These are phyloP conservation scores for Trematomus bernacchii DNA, from an alignment of 2,797 vertebrate species.

Conservation along the genomic window DNA sequence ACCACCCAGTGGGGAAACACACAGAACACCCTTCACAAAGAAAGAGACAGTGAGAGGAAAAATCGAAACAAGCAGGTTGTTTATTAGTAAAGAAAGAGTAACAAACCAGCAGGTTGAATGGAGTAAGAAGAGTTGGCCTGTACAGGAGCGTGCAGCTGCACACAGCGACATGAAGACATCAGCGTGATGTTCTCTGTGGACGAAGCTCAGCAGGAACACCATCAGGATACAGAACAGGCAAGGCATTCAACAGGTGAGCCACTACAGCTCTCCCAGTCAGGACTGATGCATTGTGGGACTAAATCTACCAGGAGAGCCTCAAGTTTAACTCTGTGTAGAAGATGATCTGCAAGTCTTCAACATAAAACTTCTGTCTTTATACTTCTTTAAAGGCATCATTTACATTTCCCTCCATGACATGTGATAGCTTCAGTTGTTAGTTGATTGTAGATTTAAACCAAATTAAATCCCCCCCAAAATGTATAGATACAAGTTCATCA, in stretches of 20 bases:
- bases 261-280: conserved; percentile 24
- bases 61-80: conserved; percentile 63
- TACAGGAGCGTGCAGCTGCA: conserved; percentile 28
- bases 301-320: background rate
- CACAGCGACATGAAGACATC: conserved; percentile 38
- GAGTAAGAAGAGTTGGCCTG: conserved; percentile 44
- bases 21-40: background rate
- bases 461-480: background rate
- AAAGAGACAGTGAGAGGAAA: background rate
- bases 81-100: conserved; percentile 74
- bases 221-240: conserved; percentile 16
- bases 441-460: background rate
- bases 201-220: conserved; percentile 44
- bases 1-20: background rate
- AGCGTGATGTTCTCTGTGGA: conserved; percentile 33
- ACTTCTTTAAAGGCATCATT: too few species aligned
- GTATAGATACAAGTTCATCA: background rate
- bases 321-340: conserved; percentile 13
- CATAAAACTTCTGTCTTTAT: too few species aligned
- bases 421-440: background rate
- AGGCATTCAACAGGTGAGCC: conserved; percentile 32
- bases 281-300: conserved; percentile 47
- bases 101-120: conserved; percentile 58
- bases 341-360: background rate
- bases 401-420: background rate